Evolutionary conservation across 1,140 invertebrate species (phyloP).

Genomic region (Berghia stephanieae): DNA sequence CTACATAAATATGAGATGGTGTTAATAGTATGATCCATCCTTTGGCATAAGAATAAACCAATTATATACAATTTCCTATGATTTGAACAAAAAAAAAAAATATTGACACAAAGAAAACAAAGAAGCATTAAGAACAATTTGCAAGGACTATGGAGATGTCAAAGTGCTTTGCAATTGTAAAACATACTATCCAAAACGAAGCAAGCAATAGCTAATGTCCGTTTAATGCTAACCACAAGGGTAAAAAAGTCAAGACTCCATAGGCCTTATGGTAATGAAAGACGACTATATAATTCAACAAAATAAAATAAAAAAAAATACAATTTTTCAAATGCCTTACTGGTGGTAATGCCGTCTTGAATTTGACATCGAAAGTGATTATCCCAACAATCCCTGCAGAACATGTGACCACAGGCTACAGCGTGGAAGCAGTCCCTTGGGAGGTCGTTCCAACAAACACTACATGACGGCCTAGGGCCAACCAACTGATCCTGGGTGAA

Average conservation of each 20-base stretch:
- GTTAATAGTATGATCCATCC: no score
- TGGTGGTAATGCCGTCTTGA: constrained; percentile 81
- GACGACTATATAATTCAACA: neutral
- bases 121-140: no score
- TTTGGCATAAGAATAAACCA: no score
- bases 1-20: no score
- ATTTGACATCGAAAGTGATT: constrained; percentile 97
- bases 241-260: neutral
- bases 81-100: no score
- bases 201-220: no score
- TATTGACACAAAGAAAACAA: no score
- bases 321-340: constrained; percentile 60
- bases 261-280: neutral
- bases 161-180: no score
- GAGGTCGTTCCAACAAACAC: constrained; percentile 72
- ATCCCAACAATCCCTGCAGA: constrained; percentile 95
- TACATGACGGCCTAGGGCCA: constrained; percentile 66
- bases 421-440: constrained; percentile 76
- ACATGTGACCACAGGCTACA: constrained; percentile 88
- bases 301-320: neutral
- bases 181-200: no score
- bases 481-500: constrained; percentile 36
- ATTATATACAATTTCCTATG: no score
- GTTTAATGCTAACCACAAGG: neutral
- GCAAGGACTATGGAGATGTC: no score